Percentiles rank a stretch among this genome's conserved stretches.
These are phyloP conservation scores for Galaxea fascicularis DNA, from an alignment of 92 coral and sea anemone genomes.

Conservation along the genomic window DNA sequence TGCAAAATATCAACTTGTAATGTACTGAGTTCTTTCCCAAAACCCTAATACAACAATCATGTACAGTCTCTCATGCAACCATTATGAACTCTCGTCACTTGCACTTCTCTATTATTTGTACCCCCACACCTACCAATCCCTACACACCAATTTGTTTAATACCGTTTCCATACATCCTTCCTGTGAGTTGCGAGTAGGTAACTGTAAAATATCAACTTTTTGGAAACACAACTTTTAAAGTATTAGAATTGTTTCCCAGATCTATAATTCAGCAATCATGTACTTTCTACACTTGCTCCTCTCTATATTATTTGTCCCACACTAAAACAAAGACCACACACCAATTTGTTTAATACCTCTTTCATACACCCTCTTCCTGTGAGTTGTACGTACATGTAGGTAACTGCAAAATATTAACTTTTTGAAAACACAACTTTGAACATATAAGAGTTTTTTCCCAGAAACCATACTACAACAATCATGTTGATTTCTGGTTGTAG, in stretches of 20 bases:
- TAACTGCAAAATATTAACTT: slow-evolving; percentile 27
- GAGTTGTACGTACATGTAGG: not conserved
- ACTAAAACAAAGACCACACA: slow-evolving; percentile 1
- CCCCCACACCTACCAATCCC: slow-evolving; percentile 27
- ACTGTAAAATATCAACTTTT: slow-evolving; percentile 17
- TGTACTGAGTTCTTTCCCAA: too few relatives aligned
- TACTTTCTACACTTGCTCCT: not conserved
- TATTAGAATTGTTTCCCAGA: not conserved
- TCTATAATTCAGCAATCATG: not conserved
- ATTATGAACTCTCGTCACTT: slow-evolving; percentile 12
- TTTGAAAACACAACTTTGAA: slow-evolving; percentile 11
- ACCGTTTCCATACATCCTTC: slow-evolving; percentile 17
- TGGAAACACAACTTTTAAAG: not conserved
- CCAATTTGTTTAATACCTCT: not conserved
- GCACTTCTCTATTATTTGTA: not conserved
- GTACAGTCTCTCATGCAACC: not conserved
- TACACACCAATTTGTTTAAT: slow-evolving; percentile 11
- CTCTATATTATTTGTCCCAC: not conserved
- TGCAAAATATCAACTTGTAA: not conserved
- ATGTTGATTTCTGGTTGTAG: slow-evolving; percentile 21
- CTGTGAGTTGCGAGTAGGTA: slow-evolving; percentile 16
- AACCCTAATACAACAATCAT: slow-evolving; percentile 19
- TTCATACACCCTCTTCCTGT: slow-evolving; percentile 2
- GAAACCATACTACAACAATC: slow-evolving; percentile 16
- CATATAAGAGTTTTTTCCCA: not conserved